phyloP scores from a whole-genome alignment of 92 coral and sea anemone genomes.

The Umimayanthus chanpuru region DNA sequence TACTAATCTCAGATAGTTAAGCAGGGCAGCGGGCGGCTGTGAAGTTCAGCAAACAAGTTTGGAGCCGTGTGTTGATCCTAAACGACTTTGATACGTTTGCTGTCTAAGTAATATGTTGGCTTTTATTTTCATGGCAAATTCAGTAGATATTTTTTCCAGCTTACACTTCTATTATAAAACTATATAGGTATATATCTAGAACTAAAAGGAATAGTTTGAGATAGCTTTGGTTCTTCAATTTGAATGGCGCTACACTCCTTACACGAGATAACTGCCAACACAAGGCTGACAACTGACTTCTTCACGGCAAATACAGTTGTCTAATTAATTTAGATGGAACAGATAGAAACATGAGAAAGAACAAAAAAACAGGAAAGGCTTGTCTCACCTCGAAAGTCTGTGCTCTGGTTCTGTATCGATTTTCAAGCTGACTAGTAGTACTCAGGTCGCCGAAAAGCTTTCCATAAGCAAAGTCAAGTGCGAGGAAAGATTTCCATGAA shows the following conservation, averaged over 20 bases:
- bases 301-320: slow-evolving; percentile 2
- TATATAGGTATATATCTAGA: neutral
- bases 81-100: neutral
- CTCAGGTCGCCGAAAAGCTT: neutral
- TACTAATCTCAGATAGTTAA: neutral
- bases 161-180: neutral
- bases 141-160: neutral
- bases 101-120: neutral
- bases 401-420: slow-evolving; percentile 5
- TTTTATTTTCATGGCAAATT: neutral
- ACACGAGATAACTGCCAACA: slow-evolving; percentile 3
- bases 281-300: neutral
- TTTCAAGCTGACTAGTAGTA: neutral
- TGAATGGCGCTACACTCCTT: neutral
- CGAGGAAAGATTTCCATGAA: neutral
- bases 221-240: neutral
- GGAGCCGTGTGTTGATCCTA: neutral
- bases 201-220: neutral
- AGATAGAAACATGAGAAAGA: slow-evolving; percentile 2
- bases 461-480: neutral
- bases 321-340: slow-evolving; percentile 30
- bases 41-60: neutral
- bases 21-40: neutral
- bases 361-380: neutral
- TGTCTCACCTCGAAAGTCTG: slow-evolving; percentile 29